These are phyloP conservation scores for Mustelus asterias DNA, from an alignment of 2,113 vertebrate genomes.

Conservation along the genomic window DNA sequence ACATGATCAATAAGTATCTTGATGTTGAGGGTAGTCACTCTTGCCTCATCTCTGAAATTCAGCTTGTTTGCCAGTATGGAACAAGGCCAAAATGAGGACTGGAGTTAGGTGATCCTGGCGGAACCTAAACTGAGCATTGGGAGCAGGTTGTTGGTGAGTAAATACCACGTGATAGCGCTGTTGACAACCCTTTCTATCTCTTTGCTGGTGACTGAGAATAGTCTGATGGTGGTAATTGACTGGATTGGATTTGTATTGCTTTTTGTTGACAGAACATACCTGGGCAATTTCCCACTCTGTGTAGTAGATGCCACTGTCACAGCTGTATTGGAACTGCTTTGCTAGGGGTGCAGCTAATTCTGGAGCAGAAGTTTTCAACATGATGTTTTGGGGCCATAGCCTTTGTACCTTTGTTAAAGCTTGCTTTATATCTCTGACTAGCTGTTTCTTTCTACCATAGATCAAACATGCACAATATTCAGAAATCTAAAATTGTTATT, in stretches of 20 bases:
- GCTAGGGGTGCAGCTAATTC: background rate
- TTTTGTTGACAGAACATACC: background rate
- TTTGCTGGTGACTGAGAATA: background rate
- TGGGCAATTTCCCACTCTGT: background rate
- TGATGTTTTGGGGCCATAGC: background rate
- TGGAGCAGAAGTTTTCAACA: background rate
- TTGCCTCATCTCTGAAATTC: background rate
- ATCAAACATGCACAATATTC: background rate
- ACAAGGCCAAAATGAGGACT: too few species aligned
- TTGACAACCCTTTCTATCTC: too few species aligned
- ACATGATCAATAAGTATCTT: background rate
- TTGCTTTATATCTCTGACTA: background rate
- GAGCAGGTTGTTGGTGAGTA: too few species aligned
- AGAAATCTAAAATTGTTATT: background rate
- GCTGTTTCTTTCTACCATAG: background rate
- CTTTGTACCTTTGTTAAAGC: background rate
- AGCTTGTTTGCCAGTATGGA: background rate
- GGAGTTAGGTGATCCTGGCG: too few species aligned
- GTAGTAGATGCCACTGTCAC: background rate
- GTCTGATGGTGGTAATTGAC: background rate
- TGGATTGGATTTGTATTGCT: background rate
- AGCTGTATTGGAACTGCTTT: background rate
- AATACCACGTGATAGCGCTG: too few species aligned
- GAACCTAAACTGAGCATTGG: too few species aligned
- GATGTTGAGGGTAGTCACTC: background rate